Percentiles rank a stretch among this genome's conserved stretches.
These are phyloP conservation scores for Ashinkailepas kermadecensis DNA, from an alignment of 2,888 invertebrate species.

Conservation along the genomic window DNA sequence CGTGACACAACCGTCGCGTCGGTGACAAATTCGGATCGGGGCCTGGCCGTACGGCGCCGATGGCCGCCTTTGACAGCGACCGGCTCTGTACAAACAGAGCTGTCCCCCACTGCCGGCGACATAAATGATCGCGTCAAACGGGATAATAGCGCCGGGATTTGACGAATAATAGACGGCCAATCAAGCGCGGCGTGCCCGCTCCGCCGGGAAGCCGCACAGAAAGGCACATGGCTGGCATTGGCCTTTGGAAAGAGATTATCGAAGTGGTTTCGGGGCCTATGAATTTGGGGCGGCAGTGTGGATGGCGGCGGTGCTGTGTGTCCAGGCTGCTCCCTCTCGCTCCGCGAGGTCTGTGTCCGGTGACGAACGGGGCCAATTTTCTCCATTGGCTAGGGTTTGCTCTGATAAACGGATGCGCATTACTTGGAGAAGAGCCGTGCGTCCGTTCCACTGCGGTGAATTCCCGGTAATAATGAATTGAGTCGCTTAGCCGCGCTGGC, in stretches of 20 bases:
- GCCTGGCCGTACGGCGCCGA: neutral
- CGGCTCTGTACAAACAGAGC: constrained; percentile 20
- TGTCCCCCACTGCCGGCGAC: neutral
- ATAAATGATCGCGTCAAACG: constrained; percentile 21
- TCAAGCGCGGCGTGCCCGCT: constrained; percentile 14
- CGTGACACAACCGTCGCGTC: constrained; percentile 5
- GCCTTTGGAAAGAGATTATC: constrained; percentile 22
- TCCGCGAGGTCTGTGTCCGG: neutral
- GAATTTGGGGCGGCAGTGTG: constrained; percentile 19
- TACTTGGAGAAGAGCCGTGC: neutral
- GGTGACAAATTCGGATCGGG: constrained; percentile 16
- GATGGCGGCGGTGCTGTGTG: neutral
- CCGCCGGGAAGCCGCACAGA: constrained; percentile 1
- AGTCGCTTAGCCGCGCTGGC: neutral
- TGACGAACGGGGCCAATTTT: constrained; percentile 10
- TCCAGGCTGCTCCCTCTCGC: neutral
- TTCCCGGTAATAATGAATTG: constrained; percentile 8
- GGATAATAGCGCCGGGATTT: constrained; percentile 14
- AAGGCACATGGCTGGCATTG: constrained; percentile 11
- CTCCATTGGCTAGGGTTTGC: constrained; percentile 20
- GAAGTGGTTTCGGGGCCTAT: constrained; percentile 20
- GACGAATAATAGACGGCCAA: constrained; percentile 16
- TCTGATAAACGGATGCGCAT: constrained; percentile 17
- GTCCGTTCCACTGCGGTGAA: neutral
- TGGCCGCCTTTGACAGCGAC: constrained; percentile 11